These are phyloP conservation scores for Mobula hypostoma DNA, from an alignment of 2,113 vertebrate species.

Conservation along the genomic window DNA sequence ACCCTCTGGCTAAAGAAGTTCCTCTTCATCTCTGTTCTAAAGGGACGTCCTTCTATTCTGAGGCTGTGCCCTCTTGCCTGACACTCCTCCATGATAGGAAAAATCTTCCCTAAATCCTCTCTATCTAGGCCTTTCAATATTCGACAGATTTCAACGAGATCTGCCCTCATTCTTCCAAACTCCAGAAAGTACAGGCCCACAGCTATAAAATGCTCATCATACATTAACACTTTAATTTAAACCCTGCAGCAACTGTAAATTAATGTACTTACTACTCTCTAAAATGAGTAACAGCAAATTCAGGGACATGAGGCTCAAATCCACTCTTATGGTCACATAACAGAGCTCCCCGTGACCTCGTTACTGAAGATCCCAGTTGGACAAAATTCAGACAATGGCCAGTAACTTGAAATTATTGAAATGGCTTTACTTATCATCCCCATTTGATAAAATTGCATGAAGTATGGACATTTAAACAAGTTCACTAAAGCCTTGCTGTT, in stretches of 20 bases:
- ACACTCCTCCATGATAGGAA: too few species aligned
- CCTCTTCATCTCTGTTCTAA: too few species aligned
- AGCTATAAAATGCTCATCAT: too few species aligned
- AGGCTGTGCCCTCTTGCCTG: too few species aligned
- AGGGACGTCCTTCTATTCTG: too few species aligned
- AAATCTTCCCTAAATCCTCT: too few species aligned
- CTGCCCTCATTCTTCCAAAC: too few species aligned
- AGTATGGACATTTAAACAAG: background rate
- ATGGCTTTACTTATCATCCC: background rate
- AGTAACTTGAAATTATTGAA: background rate
- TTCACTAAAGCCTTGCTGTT: background rate
- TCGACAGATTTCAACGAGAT: too few species aligned
- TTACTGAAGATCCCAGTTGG: background rate
- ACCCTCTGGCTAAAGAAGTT: too few species aligned
- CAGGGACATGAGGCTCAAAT: background rate
- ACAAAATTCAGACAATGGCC: background rate
- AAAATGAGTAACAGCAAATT: background rate
- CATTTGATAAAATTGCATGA: background rate
- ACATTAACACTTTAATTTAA: background rate
- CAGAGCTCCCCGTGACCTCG: background rate
- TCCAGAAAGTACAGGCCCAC: too few species aligned
- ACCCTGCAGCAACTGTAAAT: background rate
- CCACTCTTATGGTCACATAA: background rate
- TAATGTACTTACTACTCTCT: background rate
- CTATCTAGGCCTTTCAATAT: too few species aligned